phyloP scores from a whole-genome alignment of 2,113 vertebrate species.

The Eptatretus burgeri region DNA sequence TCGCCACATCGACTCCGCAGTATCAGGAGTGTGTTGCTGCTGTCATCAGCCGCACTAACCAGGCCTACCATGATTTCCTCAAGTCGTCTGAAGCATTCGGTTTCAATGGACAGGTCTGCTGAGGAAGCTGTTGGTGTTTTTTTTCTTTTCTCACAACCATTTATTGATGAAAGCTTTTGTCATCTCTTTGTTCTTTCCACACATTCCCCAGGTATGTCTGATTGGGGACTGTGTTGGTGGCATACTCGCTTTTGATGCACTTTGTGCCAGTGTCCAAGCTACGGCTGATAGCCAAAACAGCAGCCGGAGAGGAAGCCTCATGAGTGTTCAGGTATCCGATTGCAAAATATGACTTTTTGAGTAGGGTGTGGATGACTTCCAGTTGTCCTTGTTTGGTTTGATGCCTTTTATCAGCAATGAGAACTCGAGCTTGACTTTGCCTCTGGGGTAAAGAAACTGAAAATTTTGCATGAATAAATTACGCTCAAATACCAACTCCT shows the following conservation, averaged over 20 bases:
- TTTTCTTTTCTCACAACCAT: background rate
- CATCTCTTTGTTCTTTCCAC: constrained; percentile 7
- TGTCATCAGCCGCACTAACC: constrained; percentile 66
- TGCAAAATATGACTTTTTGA: too few species aligned
- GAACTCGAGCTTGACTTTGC: too few species aligned
- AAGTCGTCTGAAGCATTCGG: constrained; percentile 43
- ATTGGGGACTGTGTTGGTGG: constrained; percentile 93
- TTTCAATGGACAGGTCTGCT: constrained; percentile 58
- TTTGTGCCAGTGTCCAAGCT: constrained; percentile 49
- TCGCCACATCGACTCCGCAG: constrained; percentile 69
- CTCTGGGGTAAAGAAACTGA: too few species aligned
- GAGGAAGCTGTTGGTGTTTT: constrained; percentile 10
- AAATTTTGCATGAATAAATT: too few species aligned
- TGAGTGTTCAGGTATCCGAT: constrained; percentile 44
- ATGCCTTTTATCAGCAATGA: too few species aligned
- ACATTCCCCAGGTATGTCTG: constrained; percentile 45
- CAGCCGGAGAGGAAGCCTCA: constrained; percentile 46
- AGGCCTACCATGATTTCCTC: constrained; percentile 61
- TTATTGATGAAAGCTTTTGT: too few species aligned
- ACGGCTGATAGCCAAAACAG: constrained; percentile 66
- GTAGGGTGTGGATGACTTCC: too few species aligned
- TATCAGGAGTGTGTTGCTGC: constrained; percentile 73
- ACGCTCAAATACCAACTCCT: too few species aligned
- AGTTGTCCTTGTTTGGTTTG: too few species aligned
- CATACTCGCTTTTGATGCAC: constrained; percentile 65